Evolutionary conservation across 2,113 vertebrate species (phyloP).

Genomic region (Aepyceros melampus): DNA sequence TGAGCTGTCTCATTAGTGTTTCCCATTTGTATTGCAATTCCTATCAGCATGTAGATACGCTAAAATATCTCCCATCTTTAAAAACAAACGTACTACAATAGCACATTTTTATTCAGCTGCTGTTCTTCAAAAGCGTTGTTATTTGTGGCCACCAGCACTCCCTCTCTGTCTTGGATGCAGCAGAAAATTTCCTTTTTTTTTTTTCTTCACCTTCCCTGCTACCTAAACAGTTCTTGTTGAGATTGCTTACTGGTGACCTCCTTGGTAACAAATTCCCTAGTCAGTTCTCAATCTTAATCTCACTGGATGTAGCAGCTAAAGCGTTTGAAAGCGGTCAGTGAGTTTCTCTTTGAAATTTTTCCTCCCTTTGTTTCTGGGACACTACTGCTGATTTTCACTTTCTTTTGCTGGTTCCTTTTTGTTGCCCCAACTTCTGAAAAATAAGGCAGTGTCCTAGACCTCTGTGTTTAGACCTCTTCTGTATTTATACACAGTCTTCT

Average conservation of each 20-base stretch:
- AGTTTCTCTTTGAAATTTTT: conserved; percentile 19
- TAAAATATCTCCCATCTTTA: neutral
- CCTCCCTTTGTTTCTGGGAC: neutral
- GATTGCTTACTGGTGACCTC: neutral
- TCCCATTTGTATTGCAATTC: neutral
- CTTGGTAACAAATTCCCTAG: neutral
- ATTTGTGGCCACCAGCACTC: neutral
- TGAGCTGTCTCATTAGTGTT: neutral
- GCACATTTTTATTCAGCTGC: neutral
- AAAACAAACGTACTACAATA: neutral
- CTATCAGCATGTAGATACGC: neutral
- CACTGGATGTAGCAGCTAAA: neutral
- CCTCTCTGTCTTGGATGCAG: neutral
- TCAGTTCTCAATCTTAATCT: neutral
- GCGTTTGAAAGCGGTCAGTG: neutral
- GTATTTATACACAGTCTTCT: conserved; percentile 20
- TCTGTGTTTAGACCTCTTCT: conserved; percentile 42
- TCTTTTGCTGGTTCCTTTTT: conserved; percentile 24
- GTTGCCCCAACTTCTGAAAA: conserved; percentile 25
- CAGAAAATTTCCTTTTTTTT: neutral
- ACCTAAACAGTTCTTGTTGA: neutral
- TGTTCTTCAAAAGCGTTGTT: neutral
- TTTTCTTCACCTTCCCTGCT: neutral
- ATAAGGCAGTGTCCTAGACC: neutral
- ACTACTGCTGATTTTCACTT: conserved; percentile 25